These are phyloP conservation scores for Scolopax mira DNA, from an alignment of 2,113 vertebrate species.

Conservation along the genomic window DNA sequence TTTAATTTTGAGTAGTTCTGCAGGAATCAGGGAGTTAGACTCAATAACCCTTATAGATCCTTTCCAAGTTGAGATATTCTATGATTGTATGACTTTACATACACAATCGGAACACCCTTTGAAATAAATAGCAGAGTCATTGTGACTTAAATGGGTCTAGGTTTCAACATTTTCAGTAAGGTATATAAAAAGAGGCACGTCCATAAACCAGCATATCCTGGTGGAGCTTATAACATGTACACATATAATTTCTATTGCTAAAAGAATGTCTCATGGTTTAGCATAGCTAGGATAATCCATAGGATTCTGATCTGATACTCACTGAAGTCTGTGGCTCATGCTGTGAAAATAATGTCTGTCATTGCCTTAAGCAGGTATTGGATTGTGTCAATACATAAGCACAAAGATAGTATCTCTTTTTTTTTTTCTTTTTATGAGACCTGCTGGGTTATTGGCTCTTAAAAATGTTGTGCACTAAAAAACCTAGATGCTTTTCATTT, in stretches of 20 bases:
- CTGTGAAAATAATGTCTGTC: neutral
- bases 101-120: neutral
- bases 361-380: neutral
- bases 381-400: neutral
- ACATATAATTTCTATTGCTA: neutral
- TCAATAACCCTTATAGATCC: fast-evolving
- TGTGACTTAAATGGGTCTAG: neutral
- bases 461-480: neutral
- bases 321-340: neutral
- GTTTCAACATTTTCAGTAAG: neutral
- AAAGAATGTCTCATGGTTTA: neutral
- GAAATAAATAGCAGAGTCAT: neutral
- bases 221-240: neutral
- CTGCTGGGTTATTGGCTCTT: neutral
- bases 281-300: neutral
- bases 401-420: neutral
- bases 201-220: neutral
- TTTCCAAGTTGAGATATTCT: neutral
- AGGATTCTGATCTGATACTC: neutral
- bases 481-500: neutral
- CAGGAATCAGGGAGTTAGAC: neutral
- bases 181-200: neutral
- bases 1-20: neutral
- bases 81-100: neutral
- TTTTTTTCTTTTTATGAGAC: neutral